Base-by-base conservation (phyloP, 92 coral and sea anemone genomes). In the Palythoa grandis region DNA sequence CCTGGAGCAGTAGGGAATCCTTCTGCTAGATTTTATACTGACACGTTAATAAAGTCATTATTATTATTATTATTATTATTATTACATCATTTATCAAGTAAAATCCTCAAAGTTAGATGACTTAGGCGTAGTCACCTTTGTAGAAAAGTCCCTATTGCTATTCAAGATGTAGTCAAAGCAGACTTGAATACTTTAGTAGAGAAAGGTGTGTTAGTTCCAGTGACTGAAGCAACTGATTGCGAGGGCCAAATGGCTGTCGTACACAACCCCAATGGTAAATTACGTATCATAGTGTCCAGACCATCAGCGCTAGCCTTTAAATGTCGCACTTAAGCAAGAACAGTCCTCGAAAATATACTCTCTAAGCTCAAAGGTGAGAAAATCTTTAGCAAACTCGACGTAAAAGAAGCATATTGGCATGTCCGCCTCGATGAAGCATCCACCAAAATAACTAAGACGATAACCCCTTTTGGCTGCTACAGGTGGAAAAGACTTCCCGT, bases 281-380 rank as follows among this genome's bases (percentile, higher is more conserved):
- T 91, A 5, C 43, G 92, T 2, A 58, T 91, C 1, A 29, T 29
- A 1, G 2, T 89, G 93, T 38, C 88, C 91, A 20, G 92, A 57
- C 73, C 91, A 92, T 10, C 87, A 77, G n/a, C n/a, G n/a, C n/a
- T n/a, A n/a, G 69, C 90, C 88, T 16, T 40, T 87, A 50, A 90
- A 90, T 83, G 88, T 19, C 13, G 92, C 92, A 52, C 90, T 90
- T 8, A 40, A 73, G 69, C 83, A 85, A n/a, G 88, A 90, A 47
- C 79, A 73, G 47, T 29, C 6, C 79, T 87, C 4, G 85, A 77
- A 37, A 88, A 87, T 87, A 76, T 90, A 2, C 92, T 90, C 0
- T 85, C 88, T 2, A 61, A 50, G 12, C 87, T 87, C 73, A 71
- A 78, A 1, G 52, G 87, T 65, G 89, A 89, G 6, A 39, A 56